Base-by-base conservation (phyloP, 2,888 invertebrate species). In the Frankliniella intonsa region DNA sequence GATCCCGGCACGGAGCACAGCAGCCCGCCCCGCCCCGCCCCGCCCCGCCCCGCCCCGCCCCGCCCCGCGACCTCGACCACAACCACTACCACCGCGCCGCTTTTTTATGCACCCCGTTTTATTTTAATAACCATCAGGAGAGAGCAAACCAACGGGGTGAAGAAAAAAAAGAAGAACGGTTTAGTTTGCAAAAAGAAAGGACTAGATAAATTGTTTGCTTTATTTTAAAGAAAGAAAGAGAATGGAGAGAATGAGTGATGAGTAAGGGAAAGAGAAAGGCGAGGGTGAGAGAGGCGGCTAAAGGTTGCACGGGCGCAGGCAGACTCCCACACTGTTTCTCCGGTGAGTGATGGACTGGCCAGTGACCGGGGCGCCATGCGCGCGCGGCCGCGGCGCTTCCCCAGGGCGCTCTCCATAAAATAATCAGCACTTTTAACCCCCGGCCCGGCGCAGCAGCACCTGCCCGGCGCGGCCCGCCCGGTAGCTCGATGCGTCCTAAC, bases 41-140 rank as follows among this genome's bases (percentile, higher is more conserved):
- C 85, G 85, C 83, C 83, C 83, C 83, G 84, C 85, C 51, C 50
- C 81, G 83, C 85, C 84, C 84, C 84, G 84, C 83, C 84, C 83
- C 80, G 55, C 81, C 81, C 79, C 62, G 80, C 80, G 27, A 1
- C 38, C 22, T n/a, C 25, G 22, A 55, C 17, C 65, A 65, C 80
- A 62, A 25, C 83, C 80, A 82, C 83, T 81, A 81, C 82, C 80
- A 50, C 83, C 55, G 83, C 83, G 38, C 38, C 38, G 38, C 38
- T 38, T 5, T 38, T 38, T 38, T 38, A 38, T 38, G 38, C 38
- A 38, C 38, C 38, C 38, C 38, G 38, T 38, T 38, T 38, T 38
- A 38, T 38, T 38, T 38, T 38, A 38, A 38, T 38, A 2, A 38
- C 5, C 38, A 38, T 38, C 38, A 38, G 5, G 38, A 38, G 38